Percentiles rank a stretch among this genome's conserved stretches.
Conservation (phyloP, 1,140 invertebrate genomes). For the Mamestra configurata region DNA sequence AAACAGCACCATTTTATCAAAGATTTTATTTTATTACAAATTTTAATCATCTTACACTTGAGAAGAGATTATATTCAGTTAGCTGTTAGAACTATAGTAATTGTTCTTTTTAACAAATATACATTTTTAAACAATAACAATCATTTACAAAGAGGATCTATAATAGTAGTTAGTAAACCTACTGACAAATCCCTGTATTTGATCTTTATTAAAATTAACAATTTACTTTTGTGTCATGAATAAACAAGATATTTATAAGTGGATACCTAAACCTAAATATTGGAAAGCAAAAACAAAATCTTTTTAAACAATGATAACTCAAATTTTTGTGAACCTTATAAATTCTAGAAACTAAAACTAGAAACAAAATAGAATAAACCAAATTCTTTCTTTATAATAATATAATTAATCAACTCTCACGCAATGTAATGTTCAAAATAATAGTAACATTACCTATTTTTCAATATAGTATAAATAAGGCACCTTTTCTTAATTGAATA, state of each 20-base stretch:
- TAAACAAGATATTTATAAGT: constrained; percentile 24
- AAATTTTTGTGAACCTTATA: background rate
- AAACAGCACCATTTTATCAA: background rate
- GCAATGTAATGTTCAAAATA: constrained; percentile 3
- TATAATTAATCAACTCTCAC: background rate
- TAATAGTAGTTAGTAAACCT: background rate
- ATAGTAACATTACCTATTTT: background rate
- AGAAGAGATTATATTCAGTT: constrained; percentile 2
- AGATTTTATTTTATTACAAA: constrained; percentile 7
- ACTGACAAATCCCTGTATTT: constrained; percentile 15
- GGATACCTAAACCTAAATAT: background rate
- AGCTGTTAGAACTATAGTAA: background rate
- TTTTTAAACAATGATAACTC: constrained; percentile 12
- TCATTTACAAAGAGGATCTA: constrained; percentile 6
- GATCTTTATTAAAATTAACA: constrained; percentile 2
- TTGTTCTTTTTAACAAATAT: constrained; percentile 14
- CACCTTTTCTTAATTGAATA: constrained; percentile 26
- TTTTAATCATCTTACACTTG: constrained; percentile 24
- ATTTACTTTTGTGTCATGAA: constrained; percentile 15
- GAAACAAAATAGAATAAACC: constrained; percentile 11
- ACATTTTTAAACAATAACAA: background rate
- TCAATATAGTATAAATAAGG: constrained; percentile 26
- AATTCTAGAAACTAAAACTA: background rate
- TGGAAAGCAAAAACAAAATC: background rate
- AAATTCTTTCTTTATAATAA: constrained; percentile 12